phyloP scores from a whole-genome alignment of 2,113 vertebrate genomes.

The Cyprinodon variegatus region DNA sequence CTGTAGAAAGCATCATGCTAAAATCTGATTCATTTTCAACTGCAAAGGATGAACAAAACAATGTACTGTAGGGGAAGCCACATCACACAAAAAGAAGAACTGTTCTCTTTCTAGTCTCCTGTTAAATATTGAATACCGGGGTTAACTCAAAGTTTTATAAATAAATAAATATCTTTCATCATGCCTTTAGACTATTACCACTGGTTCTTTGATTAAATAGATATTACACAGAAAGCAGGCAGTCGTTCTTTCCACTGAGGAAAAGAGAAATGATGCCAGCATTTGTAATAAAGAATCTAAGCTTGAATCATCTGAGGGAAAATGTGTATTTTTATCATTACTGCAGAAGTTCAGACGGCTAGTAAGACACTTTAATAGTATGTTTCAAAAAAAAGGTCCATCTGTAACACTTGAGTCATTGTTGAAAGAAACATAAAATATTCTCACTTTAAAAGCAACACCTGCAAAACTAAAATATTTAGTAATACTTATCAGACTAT shows the following conservation, averaged over 20 bases:
- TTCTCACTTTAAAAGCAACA: conserved; percentile 28
- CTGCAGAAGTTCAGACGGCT: conserved; percentile 26
- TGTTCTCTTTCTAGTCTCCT: conserved; percentile 15
- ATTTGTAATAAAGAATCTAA: conserved; percentile 35
- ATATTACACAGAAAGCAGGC: conserved; percentile 18
- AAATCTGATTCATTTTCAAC: conserved; percentile 68
- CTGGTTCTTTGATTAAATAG: conserved; percentile 20
- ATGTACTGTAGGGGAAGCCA: conserved; percentile 52
- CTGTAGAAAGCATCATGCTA: conserved; percentile 62
- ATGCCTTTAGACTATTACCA: conserved; percentile 18
- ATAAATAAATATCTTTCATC: conserved; percentile 30
- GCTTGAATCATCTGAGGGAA: conserved; percentile 34
- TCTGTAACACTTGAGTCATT: neutral
- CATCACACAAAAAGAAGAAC: conserved; percentile 22
- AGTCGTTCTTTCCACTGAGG: neutral
- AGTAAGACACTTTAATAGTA: conserved; percentile 7
- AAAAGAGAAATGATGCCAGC: neutral
- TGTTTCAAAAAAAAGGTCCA: conserved; percentile 5
- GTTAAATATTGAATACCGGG: conserved; percentile 12
- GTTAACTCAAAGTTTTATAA: conserved; percentile 9
- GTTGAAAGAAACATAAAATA: conserved; percentile 8
- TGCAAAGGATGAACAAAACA: conserved; percentile 51
- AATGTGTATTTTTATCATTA: conserved; percentile 11
- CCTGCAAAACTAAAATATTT: neutral
- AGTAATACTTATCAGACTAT: conserved; percentile 1